These are phyloP conservation scores for Quadriops clusia DNA, from an alignment of 2,888 invertebrate genomes.

Conservation along the genomic window DNA sequence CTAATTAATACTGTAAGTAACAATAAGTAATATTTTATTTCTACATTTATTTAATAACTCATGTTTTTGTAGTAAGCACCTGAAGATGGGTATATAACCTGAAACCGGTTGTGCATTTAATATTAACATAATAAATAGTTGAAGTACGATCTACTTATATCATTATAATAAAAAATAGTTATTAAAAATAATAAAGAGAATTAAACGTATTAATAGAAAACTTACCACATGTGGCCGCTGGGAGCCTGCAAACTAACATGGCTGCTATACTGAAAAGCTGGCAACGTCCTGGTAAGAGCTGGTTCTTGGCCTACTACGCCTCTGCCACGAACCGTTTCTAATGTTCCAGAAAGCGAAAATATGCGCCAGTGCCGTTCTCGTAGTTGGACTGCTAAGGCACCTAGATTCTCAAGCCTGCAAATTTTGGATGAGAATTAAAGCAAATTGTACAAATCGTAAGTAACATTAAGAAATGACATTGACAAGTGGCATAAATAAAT, in stretches of 20 bases:
- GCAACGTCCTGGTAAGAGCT: constrained; percentile 70
- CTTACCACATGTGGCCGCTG: constrained; percentile 94
- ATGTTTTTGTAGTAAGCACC: too few species aligned
- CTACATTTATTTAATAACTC: too few species aligned
- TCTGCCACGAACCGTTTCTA: constrained; percentile 88
- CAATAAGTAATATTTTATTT: too few species aligned
- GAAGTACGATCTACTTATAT: too few species aligned
- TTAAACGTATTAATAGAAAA: constrained; percentile 12
- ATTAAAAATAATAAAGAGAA: too few species aligned
- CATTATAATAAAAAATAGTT: background rate
- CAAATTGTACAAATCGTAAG: background rate
- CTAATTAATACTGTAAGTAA: too few species aligned
- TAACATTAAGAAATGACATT: too few species aligned
- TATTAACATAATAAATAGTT: too few species aligned
- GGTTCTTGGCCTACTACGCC: constrained; percentile 99
- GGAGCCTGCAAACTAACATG: constrained; percentile 95
- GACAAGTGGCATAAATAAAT: too few species aligned
- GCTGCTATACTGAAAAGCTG: constrained; percentile 96
- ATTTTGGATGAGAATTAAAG: constrained; percentile 39
- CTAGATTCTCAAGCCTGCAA: constrained; percentile 92
- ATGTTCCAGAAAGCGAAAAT: constrained; percentile 83
- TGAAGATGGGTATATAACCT: too few species aligned
- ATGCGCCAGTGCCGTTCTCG: constrained; percentile 98
- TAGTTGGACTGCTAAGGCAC: constrained; percentile 78
- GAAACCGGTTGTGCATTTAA: too few species aligned